Percentiles rank a stretch among this genome's conserved stretches.
Evolutionary conservation across 2,888 invertebrate genomes (phyloP).

Genomic region (Aphelenchoides bicaudatus): DNA sequence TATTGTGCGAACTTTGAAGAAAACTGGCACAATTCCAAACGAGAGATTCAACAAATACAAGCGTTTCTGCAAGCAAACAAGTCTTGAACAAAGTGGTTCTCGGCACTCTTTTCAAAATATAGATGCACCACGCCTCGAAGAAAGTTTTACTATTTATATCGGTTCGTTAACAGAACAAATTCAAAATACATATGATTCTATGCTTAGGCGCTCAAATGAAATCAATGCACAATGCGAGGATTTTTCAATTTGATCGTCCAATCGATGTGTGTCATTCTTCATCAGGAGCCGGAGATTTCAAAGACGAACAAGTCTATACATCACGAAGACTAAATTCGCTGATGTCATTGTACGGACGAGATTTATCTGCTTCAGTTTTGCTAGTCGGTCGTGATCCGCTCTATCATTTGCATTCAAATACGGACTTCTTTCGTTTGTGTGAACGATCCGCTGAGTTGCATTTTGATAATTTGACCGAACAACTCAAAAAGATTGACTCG

Average conservation of each 20-base stretch:
- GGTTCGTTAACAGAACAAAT: constrained; percentile 29
- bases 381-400: constrained; percentile 72
- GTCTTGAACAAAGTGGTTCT: too few species aligned
- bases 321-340: constrained; percentile 79
- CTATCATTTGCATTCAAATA: constrained; percentile 63
- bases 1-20: constrained; percentile 29
- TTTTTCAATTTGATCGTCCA: constrained; percentile 74
- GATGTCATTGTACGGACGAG: constrained; percentile 84
- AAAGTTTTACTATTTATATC: constrained; percentile 55
- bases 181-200: not conserved
- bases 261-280: constrained; percentile 24
- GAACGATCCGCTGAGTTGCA: constrained; percentile 88
- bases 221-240: constrained; percentile 93
- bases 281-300: constrained; percentile 17
- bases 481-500: constrained; percentile 67
- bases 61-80: not conserved
- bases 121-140: constrained; percentile 28
- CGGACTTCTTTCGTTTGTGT: constrained; percentile 71
- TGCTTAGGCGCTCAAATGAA: constrained; percentile 81
- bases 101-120: too few species aligned
- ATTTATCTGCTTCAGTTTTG: constrained; percentile 81
- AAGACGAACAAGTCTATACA: constrained; percentile 17
- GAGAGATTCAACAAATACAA: constrained; percentile 11
- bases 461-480: constrained; percentile 79
- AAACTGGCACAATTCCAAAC: constrained; percentile 15